A percentile compares a stretch with the other conserved stretches of the same genome.
These are phyloP conservation scores for Chitala chitala DNA, from an alignment of 2,113 vertebrate genomes.

Conservation along the genomic window DNA sequence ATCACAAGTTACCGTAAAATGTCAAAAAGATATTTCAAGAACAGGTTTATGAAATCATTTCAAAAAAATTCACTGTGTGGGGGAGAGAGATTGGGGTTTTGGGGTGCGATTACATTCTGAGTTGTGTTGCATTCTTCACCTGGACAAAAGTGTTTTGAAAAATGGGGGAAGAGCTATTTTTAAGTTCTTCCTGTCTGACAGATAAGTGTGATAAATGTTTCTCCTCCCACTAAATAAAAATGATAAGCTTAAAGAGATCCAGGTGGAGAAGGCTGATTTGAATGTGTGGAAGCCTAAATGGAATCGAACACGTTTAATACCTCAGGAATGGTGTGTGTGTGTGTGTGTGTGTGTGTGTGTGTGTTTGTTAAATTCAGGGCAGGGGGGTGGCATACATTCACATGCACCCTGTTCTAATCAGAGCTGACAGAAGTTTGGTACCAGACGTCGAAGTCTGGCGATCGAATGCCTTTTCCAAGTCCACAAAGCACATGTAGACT, in stretches of 20 bases:
- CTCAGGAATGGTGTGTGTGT: background rate
- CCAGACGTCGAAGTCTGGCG: background rate
- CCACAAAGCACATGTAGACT: conserved; percentile 5
- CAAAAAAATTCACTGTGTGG: too few relatives aligned
- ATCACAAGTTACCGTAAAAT: background rate
- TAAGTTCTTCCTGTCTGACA: background rate
- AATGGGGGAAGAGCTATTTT: background rate
- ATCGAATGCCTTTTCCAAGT: background rate
- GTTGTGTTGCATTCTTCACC: background rate
- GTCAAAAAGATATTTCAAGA: background rate
- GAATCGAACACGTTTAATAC: background rate
- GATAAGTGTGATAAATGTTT: background rate
- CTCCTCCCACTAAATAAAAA: background rate
- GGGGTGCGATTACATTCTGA: background rate
- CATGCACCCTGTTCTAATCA: conserved; percentile 3
- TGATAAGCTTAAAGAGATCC: background rate
- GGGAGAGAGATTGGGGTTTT: too few relatives aligned
- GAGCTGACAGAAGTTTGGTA: conserved; percentile 9
- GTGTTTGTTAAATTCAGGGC: background rate
- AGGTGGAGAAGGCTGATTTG: background rate
- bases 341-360: too few relatives aligned
- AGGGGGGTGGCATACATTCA: background rate
- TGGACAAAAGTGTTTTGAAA: background rate
- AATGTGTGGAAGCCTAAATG: background rate
- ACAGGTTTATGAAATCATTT: background rate